Evolutionary conservation across 1,140 invertebrate species (phyloP).

Genomic region (Galleria mellonella): DNA sequence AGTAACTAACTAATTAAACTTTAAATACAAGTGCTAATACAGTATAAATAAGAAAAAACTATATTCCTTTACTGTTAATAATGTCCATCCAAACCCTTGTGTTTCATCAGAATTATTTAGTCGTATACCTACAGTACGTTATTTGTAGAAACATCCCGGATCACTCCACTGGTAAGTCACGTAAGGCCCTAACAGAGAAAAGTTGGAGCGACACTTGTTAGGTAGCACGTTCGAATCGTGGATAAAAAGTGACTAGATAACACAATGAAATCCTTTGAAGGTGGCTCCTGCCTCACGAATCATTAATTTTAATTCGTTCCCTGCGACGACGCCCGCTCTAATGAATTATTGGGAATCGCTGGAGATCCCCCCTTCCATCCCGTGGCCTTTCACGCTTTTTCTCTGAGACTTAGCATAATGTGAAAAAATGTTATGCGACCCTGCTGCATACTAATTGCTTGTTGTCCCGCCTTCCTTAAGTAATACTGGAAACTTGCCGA

Average conservation of each 20-base stretch:
- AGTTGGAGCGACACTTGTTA: slow-evolving; percentile 42
- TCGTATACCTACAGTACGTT: no score
- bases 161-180: slow-evolving; percentile 6
- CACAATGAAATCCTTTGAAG: slow-evolving; percentile 48
- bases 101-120: no score
- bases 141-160: no score
- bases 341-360: slow-evolving; percentile 72
- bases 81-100: no score
- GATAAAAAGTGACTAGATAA: slow-evolving; percentile 65
- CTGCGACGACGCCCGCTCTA: slow-evolving; percentile 59
- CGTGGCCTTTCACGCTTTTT: slow-evolving; percentile 55
- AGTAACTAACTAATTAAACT: no score
- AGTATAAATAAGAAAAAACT: no score
- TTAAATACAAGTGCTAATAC: no score
- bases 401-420: slow-evolving; percentile 70
- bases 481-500: slow-evolving; percentile 39
- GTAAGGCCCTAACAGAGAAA: slow-evolving; percentile 31
- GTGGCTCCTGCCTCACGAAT: slow-evolving; percentile 55
- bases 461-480: slow-evolving; percentile 54
- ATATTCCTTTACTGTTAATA: no score
- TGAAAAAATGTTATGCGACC: slow-evolving; percentile 67
- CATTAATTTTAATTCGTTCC: slow-evolving; percentile 73
- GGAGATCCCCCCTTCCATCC: slow-evolving; percentile 43
- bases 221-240: slow-evolving; percentile 44
- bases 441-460: slow-evolving; percentile 70